Base-by-base conservation (phyloP, 2,797 vertebrate genomes). In the Myotis pilosus region DNA sequence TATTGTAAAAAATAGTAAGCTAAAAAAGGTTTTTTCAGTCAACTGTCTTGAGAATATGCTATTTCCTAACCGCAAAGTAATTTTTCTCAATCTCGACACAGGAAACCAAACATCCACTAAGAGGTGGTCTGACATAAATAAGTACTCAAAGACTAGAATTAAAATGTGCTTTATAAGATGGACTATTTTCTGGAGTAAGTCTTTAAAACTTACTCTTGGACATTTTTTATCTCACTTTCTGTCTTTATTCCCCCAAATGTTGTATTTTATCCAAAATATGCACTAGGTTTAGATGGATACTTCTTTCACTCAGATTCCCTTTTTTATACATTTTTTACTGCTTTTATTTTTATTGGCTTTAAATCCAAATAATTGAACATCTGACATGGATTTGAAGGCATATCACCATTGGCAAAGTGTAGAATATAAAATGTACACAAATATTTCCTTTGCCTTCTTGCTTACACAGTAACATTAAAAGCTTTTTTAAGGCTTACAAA, bases 41-140 rank as follows among this genome's bases (percentile, higher is more conserved):
- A 92, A 9, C 85, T 23, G 7, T 72, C 36, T 94, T 94, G 83
- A 96, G 91, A 94, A 81, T 91, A 96, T 92, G 76, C 79, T 95
- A 55, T 92, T 96, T 96, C 89, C 82, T 94, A 92, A 94, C 88
- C 66, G 95, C 88, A 95, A 78, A 75, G 71, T 92, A 82, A 92
- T 95, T 95, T 95, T 95, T 89, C 69, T 60, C 30, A 89, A n/a
- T 80, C 79, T 96, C 76, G 80, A 62, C 83, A 92, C 79, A 94
- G 80, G 44, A 96, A 96, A 89, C 75, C 28, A 80, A 92, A 84
- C 72, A 91, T 76, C 71, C 76, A 92, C 47, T 90, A 85, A 96
- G 55, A 94, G 44, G 28, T 91, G n/a, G 62, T 55, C 86, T 93
- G 82, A 66, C 91, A 89, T 93, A 94, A 94, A 80, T 81, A 87